Evolutionary conservation across 30 jellyfish, hydroid and myxozoan genomes (phyloP).

Genomic region (Aurelia sp.): DNA sequence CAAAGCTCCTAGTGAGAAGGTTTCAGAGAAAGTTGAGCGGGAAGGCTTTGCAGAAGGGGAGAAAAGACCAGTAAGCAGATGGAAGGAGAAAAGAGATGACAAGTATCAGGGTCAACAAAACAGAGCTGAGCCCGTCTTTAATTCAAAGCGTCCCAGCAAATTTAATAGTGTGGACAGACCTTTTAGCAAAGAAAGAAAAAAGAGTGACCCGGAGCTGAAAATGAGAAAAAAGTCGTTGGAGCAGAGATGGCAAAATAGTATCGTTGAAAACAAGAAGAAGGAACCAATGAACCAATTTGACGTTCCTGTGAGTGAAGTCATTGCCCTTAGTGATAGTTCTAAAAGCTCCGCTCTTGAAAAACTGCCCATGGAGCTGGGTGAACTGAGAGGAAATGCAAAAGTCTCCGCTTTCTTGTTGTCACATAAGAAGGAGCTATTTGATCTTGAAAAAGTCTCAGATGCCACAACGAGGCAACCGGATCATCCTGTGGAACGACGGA

Average conservation of each 20-base stretch:
- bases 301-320: background rate
- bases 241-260: slow-evolving; percentile 6
- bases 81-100: too few relatives aligned
- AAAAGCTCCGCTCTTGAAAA: slow-evolving; percentile 39
- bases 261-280: background rate
- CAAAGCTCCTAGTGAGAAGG: too few relatives aligned
- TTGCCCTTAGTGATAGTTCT: background rate
- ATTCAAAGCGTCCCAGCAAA: background rate
- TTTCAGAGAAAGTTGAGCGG: too few relatives aligned
- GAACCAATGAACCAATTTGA: background rate
- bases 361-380: slow-evolving; percentile 16
- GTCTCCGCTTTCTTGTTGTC: slow-evolving; percentile 40
- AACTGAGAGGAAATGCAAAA: slow-evolving; percentile 26
- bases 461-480: too few relatives aligned
- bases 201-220: background rate
- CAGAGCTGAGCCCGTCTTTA: too few relatives aligned
- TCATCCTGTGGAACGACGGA: background rate
- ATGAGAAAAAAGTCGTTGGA: slow-evolving; percentile 3
- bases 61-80: too few relatives aligned
- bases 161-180: background rate
- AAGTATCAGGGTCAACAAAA: too few relatives aligned
- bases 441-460: background rate
- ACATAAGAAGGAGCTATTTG: background rate
- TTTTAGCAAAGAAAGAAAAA: background rate
- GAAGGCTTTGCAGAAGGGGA: too few relatives aligned